phyloP scores from a whole-genome alignment of 1,140 invertebrate genomes.

The Drosophila virilis region DNA sequence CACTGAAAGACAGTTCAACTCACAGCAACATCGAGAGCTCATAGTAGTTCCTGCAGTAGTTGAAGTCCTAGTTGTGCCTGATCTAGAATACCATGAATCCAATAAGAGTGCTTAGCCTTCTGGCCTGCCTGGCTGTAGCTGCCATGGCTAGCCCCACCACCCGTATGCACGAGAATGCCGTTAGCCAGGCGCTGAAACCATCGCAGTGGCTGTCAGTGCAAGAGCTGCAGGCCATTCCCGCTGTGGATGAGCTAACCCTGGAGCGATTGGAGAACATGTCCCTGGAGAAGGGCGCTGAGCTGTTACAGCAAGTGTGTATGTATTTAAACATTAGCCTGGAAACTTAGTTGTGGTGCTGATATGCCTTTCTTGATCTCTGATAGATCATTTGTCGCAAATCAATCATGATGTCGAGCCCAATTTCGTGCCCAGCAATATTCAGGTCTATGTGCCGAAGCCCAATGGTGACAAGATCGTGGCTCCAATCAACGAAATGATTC shows the following conservation, averaged over 20 bases:
- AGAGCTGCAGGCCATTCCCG: constrained; percentile 58
- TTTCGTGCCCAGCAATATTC: constrained; percentile 65
- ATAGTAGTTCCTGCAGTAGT: constrained; percentile 25
- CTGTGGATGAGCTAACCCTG: constrained; percentile 68
- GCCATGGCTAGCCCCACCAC: constrained; percentile 46
- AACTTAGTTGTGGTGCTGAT: not conserved
- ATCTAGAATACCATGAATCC: constrained; percentile 61
- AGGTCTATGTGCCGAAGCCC: constrained; percentile 52
- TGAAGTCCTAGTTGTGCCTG: constrained; percentile 33
- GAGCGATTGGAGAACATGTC: constrained; percentile 69
- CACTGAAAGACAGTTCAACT: constrained; percentile 54
- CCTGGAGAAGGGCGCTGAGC: constrained; percentile 67
- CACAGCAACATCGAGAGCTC: constrained; percentile 31
- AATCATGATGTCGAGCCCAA: constrained; percentile 64
- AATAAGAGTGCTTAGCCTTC: constrained; percentile 63
- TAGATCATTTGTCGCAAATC: constrained; percentile 73
- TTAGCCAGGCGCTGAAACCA: constrained; percentile 66
- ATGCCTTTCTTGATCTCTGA: not conserved
- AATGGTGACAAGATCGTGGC: constrained; percentile 60
- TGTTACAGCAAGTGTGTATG: constrained; percentile 69
- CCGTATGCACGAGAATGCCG: constrained; percentile 46
- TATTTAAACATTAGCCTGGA: not conserved
- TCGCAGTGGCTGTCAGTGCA: constrained; percentile 58
- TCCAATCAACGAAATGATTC: constrained; percentile 59
- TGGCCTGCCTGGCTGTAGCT: constrained; percentile 61